Percentiles rank a stretch among this genome's conserved stretches.
phyloP scores from a whole-genome alignment of 2,888 invertebrate species.

The Tetragonisca angustula region DNA sequence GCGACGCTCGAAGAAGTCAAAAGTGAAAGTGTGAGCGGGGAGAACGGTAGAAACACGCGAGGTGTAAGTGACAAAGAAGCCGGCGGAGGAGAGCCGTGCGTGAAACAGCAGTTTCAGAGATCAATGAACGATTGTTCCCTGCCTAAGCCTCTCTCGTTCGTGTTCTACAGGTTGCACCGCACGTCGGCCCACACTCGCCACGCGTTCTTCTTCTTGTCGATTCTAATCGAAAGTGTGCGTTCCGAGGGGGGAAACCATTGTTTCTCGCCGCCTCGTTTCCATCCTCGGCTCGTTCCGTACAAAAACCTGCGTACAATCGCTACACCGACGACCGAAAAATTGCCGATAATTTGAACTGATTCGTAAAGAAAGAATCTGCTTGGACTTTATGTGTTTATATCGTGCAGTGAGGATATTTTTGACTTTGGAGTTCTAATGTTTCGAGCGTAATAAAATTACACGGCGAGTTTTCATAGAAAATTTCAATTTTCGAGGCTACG shows the following conservation, averaged over 20 bases:
- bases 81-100: slow-evolving; percentile 42
- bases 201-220: slow-evolving; percentile 44
- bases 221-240: slow-evolving; percentile 58
- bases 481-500: too few species aligned
- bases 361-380: too few species aligned
- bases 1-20: background rate
- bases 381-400: too few species aligned
- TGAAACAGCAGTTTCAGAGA: slow-evolving; percentile 62
- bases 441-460: too few species aligned
- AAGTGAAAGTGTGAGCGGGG: slow-evolving; percentile 35
- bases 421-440: too few species aligned
- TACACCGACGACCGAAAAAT: too few species aligned
- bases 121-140: slow-evolving; percentile 70
- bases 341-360: too few species aligned
- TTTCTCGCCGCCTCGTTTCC: too few species aligned
- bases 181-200: background rate
- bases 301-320: too few species aligned
- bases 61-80: slow-evolving; percentile 53
- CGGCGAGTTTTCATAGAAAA: too few species aligned
- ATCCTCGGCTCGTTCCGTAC: background rate
- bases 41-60: slow-evolving; percentile 32
- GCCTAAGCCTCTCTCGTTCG: slow-evolving; percentile 44
- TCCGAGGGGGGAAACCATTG: slow-evolving; percentile 3
- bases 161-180: slow-evolving; percentile 64
- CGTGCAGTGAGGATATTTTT: too few species aligned